Conservation (phyloP, 2,113 vertebrate genomes). For the Tor tambroides region DNA sequence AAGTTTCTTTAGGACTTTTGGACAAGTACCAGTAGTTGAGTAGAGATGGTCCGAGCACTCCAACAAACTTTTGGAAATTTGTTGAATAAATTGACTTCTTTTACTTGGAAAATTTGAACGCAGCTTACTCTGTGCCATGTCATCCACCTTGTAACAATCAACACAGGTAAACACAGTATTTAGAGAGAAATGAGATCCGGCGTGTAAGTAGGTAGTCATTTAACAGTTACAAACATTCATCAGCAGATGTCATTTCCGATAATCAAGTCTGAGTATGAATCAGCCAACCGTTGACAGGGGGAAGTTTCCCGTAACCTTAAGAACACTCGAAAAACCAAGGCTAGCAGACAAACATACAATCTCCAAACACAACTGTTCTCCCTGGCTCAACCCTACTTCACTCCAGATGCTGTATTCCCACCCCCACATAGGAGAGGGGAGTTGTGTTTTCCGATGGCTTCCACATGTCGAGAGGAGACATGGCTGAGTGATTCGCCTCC, state of each 20-base stretch:
- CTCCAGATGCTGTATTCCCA: conserved; percentile 32
- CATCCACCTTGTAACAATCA: conserved; percentile 20
- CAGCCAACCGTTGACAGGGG: neutral
- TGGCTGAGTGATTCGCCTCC: conserved; percentile 26
- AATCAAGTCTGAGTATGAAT: conserved; percentile 24
- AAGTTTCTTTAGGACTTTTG: conserved; percentile 14
- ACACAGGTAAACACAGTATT: conserved; percentile 30
- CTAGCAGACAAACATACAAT: conserved; percentile 6
- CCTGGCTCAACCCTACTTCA: conserved; percentile 6
- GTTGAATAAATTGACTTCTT: neutral
- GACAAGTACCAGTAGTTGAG: neutral
- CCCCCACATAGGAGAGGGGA: conserved; percentile 25
- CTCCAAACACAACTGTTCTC: conserved; percentile 27
- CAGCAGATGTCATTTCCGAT: conserved; percentile 17
- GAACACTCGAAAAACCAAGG: neutral
- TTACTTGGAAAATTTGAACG: neutral
- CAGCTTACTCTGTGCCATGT: neutral
- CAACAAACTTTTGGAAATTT: neutral
- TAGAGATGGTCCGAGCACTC: neutral
- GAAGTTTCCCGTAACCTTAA: conserved; percentile 10
- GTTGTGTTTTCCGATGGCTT: conserved; percentile 43
- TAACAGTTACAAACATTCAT: conserved; percentile 22
- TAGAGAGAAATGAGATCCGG: conserved; percentile 26
- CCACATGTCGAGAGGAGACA: conserved; percentile 49
- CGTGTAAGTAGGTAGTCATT: conserved; percentile 25